phyloP scores from a whole-genome alignment of 2,797 vertebrate species.

The Eidolon dupreanum region DNA sequence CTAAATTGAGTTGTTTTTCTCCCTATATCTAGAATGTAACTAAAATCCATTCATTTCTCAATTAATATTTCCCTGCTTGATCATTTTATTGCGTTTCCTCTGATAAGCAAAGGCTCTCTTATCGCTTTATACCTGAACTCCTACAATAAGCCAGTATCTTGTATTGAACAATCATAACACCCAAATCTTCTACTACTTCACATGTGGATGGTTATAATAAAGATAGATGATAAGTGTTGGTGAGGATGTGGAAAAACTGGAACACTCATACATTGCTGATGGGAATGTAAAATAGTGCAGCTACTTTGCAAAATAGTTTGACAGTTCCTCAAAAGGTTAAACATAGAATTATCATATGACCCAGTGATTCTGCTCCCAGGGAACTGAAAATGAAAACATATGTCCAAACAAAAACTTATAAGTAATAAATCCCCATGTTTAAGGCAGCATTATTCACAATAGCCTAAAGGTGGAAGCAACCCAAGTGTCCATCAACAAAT shows the following conservation, averaged over 20 bases:
- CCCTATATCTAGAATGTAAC: neutral
- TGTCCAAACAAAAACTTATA: neutral
- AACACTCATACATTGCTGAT: neutral
- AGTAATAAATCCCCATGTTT: neutral
- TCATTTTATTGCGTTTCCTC: slow-evolving; percentile 9
- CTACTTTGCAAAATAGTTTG: neutral
- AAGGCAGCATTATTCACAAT: neutral
- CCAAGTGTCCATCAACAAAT: neutral
- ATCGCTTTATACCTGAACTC: neutral
- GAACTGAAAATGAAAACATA: neutral
- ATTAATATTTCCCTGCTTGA: neutral
- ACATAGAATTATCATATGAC: neutral
- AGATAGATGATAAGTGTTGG: neutral
- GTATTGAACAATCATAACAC: neutral
- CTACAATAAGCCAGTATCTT: neutral
- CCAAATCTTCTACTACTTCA: neutral
- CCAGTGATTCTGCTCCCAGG: neutral
- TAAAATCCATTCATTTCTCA: neutral
- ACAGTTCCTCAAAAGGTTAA: neutral
- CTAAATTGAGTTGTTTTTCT: neutral
- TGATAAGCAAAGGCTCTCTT: neutral
- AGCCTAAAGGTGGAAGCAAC: neutral
- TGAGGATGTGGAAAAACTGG: neutral
- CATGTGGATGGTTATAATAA: neutral
- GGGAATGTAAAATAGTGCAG: neutral